These are phyloP conservation scores for Orussus abietinus DNA, from an alignment of 1,140 invertebrate species.

Conservation along the genomic window DNA sequence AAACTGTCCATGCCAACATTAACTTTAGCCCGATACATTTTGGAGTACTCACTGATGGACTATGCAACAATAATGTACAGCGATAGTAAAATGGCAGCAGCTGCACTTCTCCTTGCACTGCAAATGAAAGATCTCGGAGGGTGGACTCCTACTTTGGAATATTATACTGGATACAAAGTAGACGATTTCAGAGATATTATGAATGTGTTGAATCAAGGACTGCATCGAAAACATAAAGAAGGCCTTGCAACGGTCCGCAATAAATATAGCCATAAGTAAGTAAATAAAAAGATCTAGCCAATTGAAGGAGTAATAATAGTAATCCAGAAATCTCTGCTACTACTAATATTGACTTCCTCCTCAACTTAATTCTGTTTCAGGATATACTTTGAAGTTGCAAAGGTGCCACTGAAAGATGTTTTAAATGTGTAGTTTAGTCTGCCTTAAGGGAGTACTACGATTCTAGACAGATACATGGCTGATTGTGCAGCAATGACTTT, in stretches of 20 bases:
- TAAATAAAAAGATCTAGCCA: conserved; percentile 19
- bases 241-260: conserved; percentile 80
- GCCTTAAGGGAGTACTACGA: neutral
- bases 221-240: conserved; percentile 71
- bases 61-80: conserved; percentile 73
- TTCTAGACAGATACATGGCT: conserved; percentile 17
- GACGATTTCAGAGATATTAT: conserved; percentile 72
- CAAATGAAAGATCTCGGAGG: conserved; percentile 73
- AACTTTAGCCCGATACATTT: conserved; percentile 88
- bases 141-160: conserved; percentile 77
- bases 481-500: conserved; percentile 14
- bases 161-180: conserved; percentile 83
- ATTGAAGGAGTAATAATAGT: conserved; percentile 1
- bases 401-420: conserved; percentile 58
- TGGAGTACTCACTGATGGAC: conserved; percentile 91
- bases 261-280: conserved; percentile 92
- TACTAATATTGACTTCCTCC: conserved; percentile 5
- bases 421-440: conserved; percentile 32
- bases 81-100: conserved; percentile 87
- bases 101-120: conserved; percentile 79
- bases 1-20: conserved; percentile 87
- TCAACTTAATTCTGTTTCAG: conserved; percentile 48
- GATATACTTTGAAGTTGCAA: conserved; percentile 84
- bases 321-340: neutral
- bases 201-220: conserved; percentile 68